Conservation (phyloP, 2,888 invertebrate genomes). For the Polietes domitor region DNA sequence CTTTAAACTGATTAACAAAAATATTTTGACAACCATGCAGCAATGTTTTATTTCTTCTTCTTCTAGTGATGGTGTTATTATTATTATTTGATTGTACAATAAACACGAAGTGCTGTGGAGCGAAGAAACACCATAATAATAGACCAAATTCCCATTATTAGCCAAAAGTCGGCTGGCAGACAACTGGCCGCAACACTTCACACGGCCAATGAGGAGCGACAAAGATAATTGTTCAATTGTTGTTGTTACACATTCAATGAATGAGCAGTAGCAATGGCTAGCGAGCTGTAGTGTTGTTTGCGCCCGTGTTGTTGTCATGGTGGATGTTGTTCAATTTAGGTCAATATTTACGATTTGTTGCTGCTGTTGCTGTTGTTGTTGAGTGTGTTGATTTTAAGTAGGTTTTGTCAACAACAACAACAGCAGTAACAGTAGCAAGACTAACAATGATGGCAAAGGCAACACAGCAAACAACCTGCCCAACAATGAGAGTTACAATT, state of each 20-base stretch:
- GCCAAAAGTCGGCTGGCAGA: background rate
- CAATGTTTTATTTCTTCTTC: background rate
- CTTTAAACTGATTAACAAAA: conserved; percentile 28
- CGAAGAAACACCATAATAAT: background rate
- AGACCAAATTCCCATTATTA: conserved; percentile 37
- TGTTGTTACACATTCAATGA: conserved; percentile 9
- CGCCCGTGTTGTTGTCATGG: background rate
- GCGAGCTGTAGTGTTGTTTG: background rate
- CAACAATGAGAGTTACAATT: conserved; percentile 15
- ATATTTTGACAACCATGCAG: conserved; percentile 22
- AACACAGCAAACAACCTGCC: conserved; percentile 7
- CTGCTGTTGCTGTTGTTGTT: background rate
- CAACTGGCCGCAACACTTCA: background rate
- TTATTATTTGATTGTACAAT: conserved; percentile 9
- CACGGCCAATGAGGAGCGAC: background rate
- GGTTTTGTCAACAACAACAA: conserved; percentile 14
- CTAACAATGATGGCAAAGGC: background rate
- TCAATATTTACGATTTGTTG: conserved; percentile 46
- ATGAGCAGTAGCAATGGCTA: background rate
- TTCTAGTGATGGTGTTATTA: background rate
- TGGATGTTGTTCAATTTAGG: conserved; percentile 38
- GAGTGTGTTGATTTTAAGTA: conserved; percentile 11
- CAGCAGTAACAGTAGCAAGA: background rate
- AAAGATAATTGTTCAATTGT: background rate
- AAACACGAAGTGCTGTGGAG: background rate